Percentiles rank a stretch among this genome's conserved stretches.
Evolutionary conservation across 2,797 vertebrate species (phyloP).

Genomic region (Steatocranus sp.): DNA sequence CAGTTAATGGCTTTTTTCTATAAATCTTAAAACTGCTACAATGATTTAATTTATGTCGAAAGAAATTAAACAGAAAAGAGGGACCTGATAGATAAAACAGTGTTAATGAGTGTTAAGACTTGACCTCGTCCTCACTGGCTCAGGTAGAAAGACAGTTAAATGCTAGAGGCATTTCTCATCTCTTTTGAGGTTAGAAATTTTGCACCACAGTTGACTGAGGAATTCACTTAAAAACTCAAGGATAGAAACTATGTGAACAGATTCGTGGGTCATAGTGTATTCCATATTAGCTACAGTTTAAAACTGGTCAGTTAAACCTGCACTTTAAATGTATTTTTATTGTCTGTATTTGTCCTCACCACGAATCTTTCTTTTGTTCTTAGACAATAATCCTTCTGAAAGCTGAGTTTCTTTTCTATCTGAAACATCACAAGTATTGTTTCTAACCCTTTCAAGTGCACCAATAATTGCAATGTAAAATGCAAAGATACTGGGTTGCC

Average conservation of each 20-base stretch:
- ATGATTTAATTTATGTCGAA: slow-evolving; percentile 12
- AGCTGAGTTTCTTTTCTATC: neutral
- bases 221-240: neutral
- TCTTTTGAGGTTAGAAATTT: neutral
- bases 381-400: neutral
- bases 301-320: neutral
- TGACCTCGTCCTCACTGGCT: neutral
- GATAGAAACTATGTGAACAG: neutral
- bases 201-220: neutral
- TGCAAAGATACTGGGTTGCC: neutral
- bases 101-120: neutral
- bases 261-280: neutral
- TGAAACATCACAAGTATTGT: neutral
- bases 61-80: neutral
- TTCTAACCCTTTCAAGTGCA: neutral
- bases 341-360: neutral
- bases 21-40: slow-evolving; percentile 24
- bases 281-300: neutral
- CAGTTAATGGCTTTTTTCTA: slow-evolving; percentile 8
- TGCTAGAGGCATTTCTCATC: neutral
- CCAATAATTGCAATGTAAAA: neutral
- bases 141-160: neutral
- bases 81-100: neutral
- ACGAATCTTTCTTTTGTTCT: neutral
- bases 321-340: neutral